A percentile compares a stretch with the other conserved stretches of the same genome.
These are phyloP conservation scores for Gastrophysa polygoni DNA, from an alignment of 2,888 invertebrate genomes.

Conservation along the genomic window DNA sequence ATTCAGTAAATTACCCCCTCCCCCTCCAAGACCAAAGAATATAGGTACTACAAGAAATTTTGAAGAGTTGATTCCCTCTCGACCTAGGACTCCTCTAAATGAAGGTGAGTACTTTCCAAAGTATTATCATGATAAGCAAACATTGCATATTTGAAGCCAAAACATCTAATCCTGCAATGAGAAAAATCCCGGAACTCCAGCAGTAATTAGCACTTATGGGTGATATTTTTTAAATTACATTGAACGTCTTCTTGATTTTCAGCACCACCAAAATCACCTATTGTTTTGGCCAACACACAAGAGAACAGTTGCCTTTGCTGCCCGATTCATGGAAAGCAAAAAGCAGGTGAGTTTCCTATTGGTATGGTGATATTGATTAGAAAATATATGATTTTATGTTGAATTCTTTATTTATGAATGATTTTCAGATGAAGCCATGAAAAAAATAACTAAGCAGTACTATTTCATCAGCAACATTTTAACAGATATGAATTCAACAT, in stretches of 20 bases:
- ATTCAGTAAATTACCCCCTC: not conserved
- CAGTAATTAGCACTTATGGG: too few species aligned
- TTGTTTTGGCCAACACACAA: not conserved
- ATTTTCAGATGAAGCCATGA: not conserved
- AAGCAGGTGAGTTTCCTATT: not conserved
- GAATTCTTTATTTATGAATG: not conserved
- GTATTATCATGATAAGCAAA: too few species aligned
- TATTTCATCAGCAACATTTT: not conserved
- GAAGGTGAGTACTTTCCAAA: constrained; percentile 2
- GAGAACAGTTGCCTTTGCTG: not conserved
- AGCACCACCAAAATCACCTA: not conserved
- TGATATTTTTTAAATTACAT: not conserved
- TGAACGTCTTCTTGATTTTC: too few species aligned
- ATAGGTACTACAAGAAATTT: too few species aligned
- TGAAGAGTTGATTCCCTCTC: not conserved
- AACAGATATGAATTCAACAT: not conserved
- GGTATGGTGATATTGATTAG: not conserved
- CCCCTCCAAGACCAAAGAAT: not conserved
- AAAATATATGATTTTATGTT: too few species aligned
- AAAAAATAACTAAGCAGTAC: not conserved
- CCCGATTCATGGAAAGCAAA: not conserved
- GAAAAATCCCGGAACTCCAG: too few species aligned
- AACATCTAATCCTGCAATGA: too few species aligned
- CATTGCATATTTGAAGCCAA: too few species aligned
- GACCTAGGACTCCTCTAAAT: not conserved